phyloP scores from a whole-genome alignment of 2,113 vertebrate species.

The Capreolus pygargus region DNA sequence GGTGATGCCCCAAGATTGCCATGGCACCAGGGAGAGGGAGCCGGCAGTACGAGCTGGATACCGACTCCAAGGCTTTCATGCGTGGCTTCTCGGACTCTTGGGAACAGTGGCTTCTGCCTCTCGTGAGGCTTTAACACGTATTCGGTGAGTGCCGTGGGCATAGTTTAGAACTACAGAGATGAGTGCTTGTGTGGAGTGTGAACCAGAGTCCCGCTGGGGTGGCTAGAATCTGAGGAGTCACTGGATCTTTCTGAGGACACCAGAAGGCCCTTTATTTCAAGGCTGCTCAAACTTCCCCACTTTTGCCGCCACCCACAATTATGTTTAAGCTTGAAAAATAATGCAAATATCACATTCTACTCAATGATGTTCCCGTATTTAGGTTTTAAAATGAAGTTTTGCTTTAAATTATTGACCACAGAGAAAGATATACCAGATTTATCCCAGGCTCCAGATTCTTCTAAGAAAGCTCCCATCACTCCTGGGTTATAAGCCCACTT shows the following conservation, averaged over 20 bases:
- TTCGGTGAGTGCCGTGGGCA: background rate
- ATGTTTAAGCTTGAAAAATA: background rate
- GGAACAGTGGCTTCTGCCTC: background rate
- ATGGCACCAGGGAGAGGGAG: background rate
- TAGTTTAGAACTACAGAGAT: background rate
- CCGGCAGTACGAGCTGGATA: background rate
- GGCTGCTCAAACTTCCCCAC: background rate
- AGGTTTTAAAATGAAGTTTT: background rate
- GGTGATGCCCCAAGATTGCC: background rate
- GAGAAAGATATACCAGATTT: background rate
- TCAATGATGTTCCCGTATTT: background rate
- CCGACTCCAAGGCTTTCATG: background rate
- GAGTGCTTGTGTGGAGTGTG: background rate
- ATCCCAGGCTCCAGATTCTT: background rate
- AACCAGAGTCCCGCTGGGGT: background rate
- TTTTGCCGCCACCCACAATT: background rate
- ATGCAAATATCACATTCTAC: background rate
- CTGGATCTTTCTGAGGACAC: background rate
- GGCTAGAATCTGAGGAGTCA: background rate
- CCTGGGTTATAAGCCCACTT: background rate
- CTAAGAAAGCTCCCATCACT: background rate
- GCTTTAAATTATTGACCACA: background rate
- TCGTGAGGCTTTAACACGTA: background rate
- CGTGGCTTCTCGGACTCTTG: background rate
- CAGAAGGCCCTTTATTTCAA: background rate